Conservation (phyloP, 2,888 invertebrate genomes). For the Polietes domitor region DNA sequence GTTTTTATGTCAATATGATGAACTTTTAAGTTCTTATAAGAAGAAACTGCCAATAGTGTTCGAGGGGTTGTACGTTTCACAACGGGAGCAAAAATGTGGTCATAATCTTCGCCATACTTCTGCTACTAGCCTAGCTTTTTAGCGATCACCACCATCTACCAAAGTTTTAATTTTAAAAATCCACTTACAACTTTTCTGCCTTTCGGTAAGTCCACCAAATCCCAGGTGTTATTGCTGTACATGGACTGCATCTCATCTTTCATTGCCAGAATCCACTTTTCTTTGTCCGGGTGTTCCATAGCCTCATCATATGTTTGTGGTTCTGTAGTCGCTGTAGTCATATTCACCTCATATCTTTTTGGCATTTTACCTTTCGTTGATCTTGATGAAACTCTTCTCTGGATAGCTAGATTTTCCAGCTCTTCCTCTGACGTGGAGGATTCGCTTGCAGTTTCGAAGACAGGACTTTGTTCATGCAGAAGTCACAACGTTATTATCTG, state of each 20-base stretch:
- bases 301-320: neutral
- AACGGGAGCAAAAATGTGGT: too few relatives aligned
- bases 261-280: slow-evolving; percentile 3
- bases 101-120: too few relatives aligned
- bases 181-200: neutral
- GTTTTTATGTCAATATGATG: too few relatives aligned
- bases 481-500: neutral
- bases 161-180: too few relatives aligned
- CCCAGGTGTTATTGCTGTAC: neutral
- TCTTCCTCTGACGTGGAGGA: neutral
- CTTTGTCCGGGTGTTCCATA: neutral
- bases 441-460: neutral
- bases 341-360: neutral
- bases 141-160: too few relatives aligned
- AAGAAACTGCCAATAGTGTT: too few relatives aligned
- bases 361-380: neutral
- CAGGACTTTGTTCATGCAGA: neutral
- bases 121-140: too few relatives aligned
- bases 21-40: too few relatives aligned
- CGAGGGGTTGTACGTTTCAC: too few relatives aligned
- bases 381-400: neutral
- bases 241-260: slow-evolving; percentile 4
- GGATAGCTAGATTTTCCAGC: neutral
- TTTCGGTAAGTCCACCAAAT: too few relatives aligned
- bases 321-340: neutral